Base-by-base conservation (phyloP, 2,113 vertebrate species). In the Rhea americana region DNA sequence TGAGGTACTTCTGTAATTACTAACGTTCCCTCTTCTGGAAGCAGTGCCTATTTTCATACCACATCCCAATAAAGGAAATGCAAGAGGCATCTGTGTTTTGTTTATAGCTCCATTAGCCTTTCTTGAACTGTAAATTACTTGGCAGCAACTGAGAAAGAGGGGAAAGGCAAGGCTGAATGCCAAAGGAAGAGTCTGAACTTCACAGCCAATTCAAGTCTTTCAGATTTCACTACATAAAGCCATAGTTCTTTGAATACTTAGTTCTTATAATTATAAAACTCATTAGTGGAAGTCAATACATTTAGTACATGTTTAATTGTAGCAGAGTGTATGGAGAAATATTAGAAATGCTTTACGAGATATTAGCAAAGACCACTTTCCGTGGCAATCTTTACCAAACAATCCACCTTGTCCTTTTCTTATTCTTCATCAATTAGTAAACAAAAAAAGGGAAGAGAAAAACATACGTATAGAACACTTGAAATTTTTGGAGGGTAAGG, bases 71-170 rank as follows among this genome's bases (percentile, higher is more conserved):
- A 94, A 96, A 93, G 81, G 61, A 96, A 96, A 89, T 85, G 73
- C 89, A 45, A 90, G 75, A 91, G 76, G 93, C 85, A 94, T 94
- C 87, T 97, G 92, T 85, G 87, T 83, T 84, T 97, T 96, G 93
- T 91, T 96, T 97, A 93, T 93, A 91, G 77, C 70, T 94, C 87
- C 83, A 91, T 94, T 96, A 97, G 87, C 95, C 91, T 95, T 97
- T 95, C 67, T 72, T 93, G 91, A 97, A 91, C 92, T 94, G 82
- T 94, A 97, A 97, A 97, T 96, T 96, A 91, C 79, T 97, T 96
- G 91, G 83, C 84, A 96, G 84, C 8, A 59, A 67, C 80, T 95
- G 89, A 92, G 71, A 89, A 82, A 94, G 77, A 71, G 72, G 76
- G 56, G 47, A 84, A 93, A 84, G 91, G 50, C 30, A 89, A 30